These are phyloP conservation scores for Vidua macroura DNA, from an alignment of 2,113 vertebrate genomes.

Conservation along the genomic window DNA sequence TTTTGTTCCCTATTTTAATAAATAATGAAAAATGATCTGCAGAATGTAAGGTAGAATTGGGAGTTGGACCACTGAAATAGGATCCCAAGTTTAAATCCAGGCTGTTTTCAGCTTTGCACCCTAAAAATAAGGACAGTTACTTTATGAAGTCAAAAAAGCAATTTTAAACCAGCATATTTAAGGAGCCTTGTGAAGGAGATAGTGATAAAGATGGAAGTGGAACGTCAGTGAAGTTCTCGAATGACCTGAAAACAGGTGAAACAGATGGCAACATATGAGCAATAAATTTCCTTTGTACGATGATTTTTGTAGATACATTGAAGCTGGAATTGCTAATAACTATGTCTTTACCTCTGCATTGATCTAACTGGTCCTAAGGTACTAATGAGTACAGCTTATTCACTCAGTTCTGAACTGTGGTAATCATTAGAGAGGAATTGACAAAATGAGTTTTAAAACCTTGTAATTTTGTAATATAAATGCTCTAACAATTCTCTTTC, in stretches of 20 bases:
- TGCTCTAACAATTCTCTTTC: not conserved
- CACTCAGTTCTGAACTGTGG: not conserved
- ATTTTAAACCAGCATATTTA: not conserved
- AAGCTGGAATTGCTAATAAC: not conserved
- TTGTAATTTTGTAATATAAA: not conserved
- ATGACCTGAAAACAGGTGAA: not conserved
- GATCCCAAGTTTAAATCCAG: not conserved
- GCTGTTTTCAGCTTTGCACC: not conserved
- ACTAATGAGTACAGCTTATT: not conserved
- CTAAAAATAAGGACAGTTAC: not conserved
- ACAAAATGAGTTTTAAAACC: not conserved
- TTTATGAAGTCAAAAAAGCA: not conserved
- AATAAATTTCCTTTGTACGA: not conserved
- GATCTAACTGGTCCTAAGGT: not conserved
- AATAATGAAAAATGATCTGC: not conserved
- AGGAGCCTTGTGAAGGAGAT: not conserved
- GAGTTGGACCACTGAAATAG: not conserved
- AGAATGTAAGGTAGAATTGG: not conserved
- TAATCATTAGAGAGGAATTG: not conserved
- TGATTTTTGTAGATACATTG: not conserved
- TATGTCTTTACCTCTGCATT: not conserved
- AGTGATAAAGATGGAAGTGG: not conserved
- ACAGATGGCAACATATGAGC: not conserved
- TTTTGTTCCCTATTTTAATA: slow-evolving; percentile 30
- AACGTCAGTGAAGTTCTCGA: not conserved